Percentiles rank a stretch among this genome's conserved stretches.
Conservation (phyloP, 2,888 invertebrate genomes). For the Malachius bipustulatus region DNA sequence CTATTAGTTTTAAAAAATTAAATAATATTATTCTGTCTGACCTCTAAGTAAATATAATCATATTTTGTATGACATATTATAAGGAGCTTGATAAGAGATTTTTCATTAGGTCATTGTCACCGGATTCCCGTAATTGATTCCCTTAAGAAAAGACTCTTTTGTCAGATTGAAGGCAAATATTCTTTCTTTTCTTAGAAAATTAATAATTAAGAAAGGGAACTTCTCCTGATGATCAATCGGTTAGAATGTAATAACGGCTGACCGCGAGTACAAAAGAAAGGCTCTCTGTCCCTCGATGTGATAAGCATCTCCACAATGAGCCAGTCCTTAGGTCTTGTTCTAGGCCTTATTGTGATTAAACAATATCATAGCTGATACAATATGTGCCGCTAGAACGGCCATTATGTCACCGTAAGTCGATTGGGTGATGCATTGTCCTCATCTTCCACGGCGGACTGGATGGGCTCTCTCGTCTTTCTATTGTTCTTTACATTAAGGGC, state of each 20-base stretch:
- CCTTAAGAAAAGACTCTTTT: too few relatives aligned
- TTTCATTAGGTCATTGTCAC: too few relatives aligned
- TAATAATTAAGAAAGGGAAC: constrained; percentile 33
- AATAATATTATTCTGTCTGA: too few relatives aligned
- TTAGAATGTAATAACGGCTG: constrained; percentile 1
- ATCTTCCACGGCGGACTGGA: constrained; percentile 24
- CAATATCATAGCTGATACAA: constrained; percentile 38
- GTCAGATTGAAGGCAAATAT: too few relatives aligned
- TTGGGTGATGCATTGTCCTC: constrained; percentile 37
- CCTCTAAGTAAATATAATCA: too few relatives aligned
- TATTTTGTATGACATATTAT: too few relatives aligned
- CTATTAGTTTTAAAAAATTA: too few relatives aligned
- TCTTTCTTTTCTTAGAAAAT: too few relatives aligned
- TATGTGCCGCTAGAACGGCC: constrained; percentile 33
- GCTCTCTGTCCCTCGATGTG: constrained; percentile 25
- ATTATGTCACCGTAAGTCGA: constrained; percentile 38
- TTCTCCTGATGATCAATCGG: constrained; percentile 1
- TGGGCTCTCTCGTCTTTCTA: constrained; percentile 27
- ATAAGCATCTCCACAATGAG: constrained; percentile 26
- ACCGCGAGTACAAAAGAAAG: constrained; percentile 19
- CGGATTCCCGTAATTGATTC: too few relatives aligned
- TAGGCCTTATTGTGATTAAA: constrained; percentile 36
- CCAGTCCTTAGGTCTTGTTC: constrained; percentile 32
- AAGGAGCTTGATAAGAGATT: too few relatives aligned
- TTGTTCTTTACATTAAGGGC: constrained; percentile 35